phyloP scores from a whole-genome alignment of 2,888 invertebrate genomes.

The Cactoblastis cactorum region DNA sequence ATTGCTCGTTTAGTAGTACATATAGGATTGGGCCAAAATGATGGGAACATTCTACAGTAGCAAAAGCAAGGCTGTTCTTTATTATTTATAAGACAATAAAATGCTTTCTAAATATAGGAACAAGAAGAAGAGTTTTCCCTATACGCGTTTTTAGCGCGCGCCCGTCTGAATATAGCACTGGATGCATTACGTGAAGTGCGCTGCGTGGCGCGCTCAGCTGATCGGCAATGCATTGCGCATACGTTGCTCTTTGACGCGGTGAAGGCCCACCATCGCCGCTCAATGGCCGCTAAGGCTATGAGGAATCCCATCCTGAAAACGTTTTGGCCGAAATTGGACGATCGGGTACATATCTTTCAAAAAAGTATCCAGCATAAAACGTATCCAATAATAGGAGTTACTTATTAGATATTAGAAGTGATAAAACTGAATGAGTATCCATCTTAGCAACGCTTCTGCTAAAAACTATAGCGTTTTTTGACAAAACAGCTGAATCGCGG shows the following conservation, averaged over 20 bases:
- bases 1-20: too few relatives aligned
- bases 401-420: too few relatives aligned
- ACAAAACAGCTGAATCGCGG: too few relatives aligned
- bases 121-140: constrained; percentile 45
- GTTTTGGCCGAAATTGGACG: constrained; percentile 48
- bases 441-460: too few relatives aligned
- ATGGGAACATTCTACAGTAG: too few relatives aligned
- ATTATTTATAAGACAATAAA: too few relatives aligned
- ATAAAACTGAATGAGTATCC: too few relatives aligned
- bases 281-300: constrained; percentile 20
- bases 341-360: constrained; percentile 34
- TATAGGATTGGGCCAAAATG: too few relatives aligned
- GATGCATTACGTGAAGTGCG: constrained; percentile 57
- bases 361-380: too few relatives aligned
- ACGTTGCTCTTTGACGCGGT: constrained; percentile 50
- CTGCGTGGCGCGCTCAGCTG: constrained; percentile 48
- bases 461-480: too few relatives aligned
- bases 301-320: constrained; percentile 41
- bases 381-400: too few relatives aligned
- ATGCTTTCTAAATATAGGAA: constrained; percentile 38
- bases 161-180: constrained; percentile 53
- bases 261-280: constrained; percentile 47
- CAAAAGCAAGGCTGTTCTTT: too few relatives aligned
- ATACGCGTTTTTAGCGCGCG: constrained; percentile 54
- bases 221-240: constrained; percentile 38